These are phyloP conservation scores for Carabus problematicus DNA, from an alignment of 2,888 invertebrate genomes.

Conservation along the genomic window DNA sequence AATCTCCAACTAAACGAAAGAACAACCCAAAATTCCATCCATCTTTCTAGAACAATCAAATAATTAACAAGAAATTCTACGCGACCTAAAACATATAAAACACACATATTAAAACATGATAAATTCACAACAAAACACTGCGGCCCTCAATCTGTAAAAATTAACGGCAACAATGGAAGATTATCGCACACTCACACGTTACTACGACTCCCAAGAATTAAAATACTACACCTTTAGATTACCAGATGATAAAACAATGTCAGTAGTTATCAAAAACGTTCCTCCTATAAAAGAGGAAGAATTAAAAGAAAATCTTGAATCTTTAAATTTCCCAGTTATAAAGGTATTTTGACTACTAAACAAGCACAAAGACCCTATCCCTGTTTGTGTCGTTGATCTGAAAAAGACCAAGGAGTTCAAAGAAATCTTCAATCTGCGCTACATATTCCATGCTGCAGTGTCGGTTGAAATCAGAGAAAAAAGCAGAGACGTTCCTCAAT, in stretches of 20 bases:
- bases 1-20: neutral
- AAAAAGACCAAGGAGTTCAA: neutral
- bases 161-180: constrained; percentile 5
- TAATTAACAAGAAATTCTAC: constrained; percentile 8
- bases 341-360: constrained; percentile 9
- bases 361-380: constrained; percentile 14
- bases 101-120: neutral
- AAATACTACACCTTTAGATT: too few relatives aligned
- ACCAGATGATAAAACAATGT: too few relatives aligned
- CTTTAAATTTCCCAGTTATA: neutral
- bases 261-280: neutral
- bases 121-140: neutral
- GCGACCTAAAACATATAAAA: neutral
- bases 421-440: constrained; percentile 17
- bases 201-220: too few relatives aligned
- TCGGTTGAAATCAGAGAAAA: constrained; percentile 18
- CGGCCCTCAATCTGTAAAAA: neutral
- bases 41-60: constrained; percentile 2
- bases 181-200: neutral
- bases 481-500: constrained; percentile 9
- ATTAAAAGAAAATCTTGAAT: constrained; percentile 1
- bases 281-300: neutral
- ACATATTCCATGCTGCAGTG: constrained; percentile 14
- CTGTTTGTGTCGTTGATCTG: constrained; percentile 6
- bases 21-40: neutral